Base-by-base conservation (phyloP, 37 sponge, comb jelly and placozoan species). In the Lycopodina hypogea region DNA sequence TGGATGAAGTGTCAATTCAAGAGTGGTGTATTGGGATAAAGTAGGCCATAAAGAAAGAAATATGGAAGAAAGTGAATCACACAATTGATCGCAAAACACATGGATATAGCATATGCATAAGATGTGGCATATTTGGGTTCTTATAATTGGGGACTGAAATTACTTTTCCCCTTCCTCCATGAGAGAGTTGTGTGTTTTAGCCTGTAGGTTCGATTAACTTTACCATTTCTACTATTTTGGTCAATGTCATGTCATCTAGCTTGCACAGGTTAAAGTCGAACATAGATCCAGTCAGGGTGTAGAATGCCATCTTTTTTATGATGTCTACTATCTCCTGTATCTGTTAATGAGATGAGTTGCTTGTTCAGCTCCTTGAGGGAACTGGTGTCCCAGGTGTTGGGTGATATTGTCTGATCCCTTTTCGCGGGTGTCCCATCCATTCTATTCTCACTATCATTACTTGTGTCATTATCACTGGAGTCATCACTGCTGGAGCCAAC, bases 181-280 rank as follows among this genome's bases (percentile, higher is more conserved):
- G 40, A 57, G 64, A 62, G 38, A 35, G 18, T 28, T 34, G 37
- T 34, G 30, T 33, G 64, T 50, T 50, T 33, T 71, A 80, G 45
- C 86, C 74, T 15, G 81, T 62, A 1, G 81, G 77, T 62, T 92
- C 89, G 48, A 92, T 81, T 40, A 92, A 81, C 41, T 84, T 87
- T 21, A 59, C 75, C 23, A 94, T 82, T n/a, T n/a, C n/a, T n/a
- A n/a, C n/a, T n/a, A n/a, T n/a, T 69, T 90, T 94, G 85, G 51
- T 81, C 61, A 95, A 77, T 11, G 90, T 89, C 41, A 68, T 55
- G 32, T 92, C 85, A 66, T 95, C 96, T 21, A 95, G 64, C 71
- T 95, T 91, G 78, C 93, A 91, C 30, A 95, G 76, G 56, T 95
- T 93, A 66, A 95, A 95, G 67, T 95, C n/a, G 93, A 95, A 92